Percentiles rank a stretch among this genome's conserved stretches.
phyloP scores from a whole-genome alignment of 2,888 invertebrate genomes.

The Coenonympha arcania region DNA sequence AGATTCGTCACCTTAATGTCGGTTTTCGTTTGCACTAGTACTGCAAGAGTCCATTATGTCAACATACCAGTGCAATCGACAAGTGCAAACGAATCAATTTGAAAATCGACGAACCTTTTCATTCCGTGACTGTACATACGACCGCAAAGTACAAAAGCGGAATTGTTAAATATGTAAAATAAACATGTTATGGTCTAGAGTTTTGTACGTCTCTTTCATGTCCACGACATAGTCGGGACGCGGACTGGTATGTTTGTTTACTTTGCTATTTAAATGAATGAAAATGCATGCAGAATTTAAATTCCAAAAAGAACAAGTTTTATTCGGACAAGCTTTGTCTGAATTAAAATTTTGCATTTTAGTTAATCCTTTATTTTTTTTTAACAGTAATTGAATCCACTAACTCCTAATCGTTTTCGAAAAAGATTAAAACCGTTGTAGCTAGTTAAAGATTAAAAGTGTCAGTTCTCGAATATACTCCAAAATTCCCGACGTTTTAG shows the following conservation, averaged over 20 bases:
- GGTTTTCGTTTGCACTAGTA: too few species aligned
- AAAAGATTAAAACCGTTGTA: not conserved
- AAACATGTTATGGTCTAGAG: slow-evolving; percentile 11
- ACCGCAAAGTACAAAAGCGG: not conserved
- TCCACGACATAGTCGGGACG: slow-evolving; percentile 8
- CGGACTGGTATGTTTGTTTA: slow-evolving; percentile 13
- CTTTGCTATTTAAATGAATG: slow-evolving; percentile 20
- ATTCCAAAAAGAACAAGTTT: slow-evolving; percentile 8
- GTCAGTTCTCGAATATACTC: too few species aligned
- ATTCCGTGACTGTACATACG: not conserved
- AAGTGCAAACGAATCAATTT: too few species aligned
- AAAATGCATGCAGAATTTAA: slow-evolving; percentile 10
- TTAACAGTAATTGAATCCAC: not conserved
- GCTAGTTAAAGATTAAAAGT: too few species aligned
- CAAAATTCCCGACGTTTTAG: too few species aligned
- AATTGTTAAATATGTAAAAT: slow-evolving; percentile 9
- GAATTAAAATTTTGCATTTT: slow-evolving; percentile 3
- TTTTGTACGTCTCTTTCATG: slow-evolving; percentile 13
- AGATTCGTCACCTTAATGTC: too few species aligned
- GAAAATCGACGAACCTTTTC: too few species aligned
- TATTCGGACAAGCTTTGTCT: not conserved
- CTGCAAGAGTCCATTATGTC: too few species aligned
- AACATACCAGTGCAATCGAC: too few species aligned
- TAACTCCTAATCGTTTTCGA: not conserved
- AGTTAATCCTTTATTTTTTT: not conserved